A percentile compares a stretch with the other conserved stretches of the same genome.
Evolutionary conservation across 2,797 vertebrate genomes (phyloP).

Genomic region (Trachurus trachurus): DNA sequence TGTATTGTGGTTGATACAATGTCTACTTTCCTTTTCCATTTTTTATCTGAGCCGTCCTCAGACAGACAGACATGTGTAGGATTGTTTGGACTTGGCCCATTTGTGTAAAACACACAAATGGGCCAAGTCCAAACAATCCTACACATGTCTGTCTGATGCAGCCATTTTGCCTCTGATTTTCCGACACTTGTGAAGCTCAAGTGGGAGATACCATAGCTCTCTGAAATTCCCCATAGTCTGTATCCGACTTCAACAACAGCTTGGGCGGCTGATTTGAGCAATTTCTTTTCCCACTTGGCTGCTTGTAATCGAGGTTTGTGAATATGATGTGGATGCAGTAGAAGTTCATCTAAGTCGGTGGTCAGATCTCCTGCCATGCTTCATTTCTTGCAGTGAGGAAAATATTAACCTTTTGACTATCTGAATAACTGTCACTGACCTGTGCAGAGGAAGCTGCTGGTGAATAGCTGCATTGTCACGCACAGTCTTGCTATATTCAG

Average conservation of each 20-base stretch:
- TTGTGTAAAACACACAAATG: too few species aligned
- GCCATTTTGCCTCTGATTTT: neutral
- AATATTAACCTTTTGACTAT: constrained; percentile 2
- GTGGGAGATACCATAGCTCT: neutral
- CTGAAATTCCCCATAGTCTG: neutral
- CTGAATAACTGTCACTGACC: constrained; percentile 10
- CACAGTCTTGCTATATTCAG: neutral
- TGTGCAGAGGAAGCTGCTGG: neutral
- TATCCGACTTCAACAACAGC: neutral
- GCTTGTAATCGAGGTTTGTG: neutral
- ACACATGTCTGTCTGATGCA: neutral
- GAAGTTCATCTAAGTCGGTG: neutral
- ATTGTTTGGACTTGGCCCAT: neutral
- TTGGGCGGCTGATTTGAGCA: neutral
- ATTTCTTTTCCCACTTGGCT: constrained; percentile 8
- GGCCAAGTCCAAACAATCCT: too few species aligned
- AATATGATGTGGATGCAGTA: constrained; percentile 1
- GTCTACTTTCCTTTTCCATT: too few species aligned
- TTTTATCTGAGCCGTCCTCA: too few species aligned
- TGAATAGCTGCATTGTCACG: neutral
- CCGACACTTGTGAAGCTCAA: neutral
- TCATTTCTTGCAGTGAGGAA: constrained; percentile 14
- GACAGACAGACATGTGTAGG: neutral
- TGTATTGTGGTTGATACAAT: too few species aligned
- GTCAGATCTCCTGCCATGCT: too few species aligned